Percentiles rank a stretch among this genome's conserved stretches.
Conservation (phyloP, 2,113 vertebrate genomes). For the Labeo catla region DNA sequence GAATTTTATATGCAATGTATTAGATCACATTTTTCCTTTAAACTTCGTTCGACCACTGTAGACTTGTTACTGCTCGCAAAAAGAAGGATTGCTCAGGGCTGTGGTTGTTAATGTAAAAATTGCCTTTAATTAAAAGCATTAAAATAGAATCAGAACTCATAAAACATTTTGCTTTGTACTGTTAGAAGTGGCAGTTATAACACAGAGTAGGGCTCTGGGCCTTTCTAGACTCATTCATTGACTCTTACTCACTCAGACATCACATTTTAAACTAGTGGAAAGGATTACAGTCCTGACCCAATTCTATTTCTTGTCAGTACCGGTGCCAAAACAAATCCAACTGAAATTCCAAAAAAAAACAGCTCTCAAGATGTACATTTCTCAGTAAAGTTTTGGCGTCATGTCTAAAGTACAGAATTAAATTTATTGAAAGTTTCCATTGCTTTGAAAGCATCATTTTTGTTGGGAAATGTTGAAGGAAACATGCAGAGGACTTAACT, state of each 20-base stretch:
- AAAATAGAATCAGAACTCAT: conserved; percentile 47
- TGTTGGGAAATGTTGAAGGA: background rate
- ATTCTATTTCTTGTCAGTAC: background rate
- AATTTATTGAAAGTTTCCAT: conserved; percentile 19
- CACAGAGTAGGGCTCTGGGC: background rate
- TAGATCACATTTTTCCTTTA: conserved; percentile 44
- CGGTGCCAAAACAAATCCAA: background rate
- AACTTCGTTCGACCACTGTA: conserved; percentile 58
- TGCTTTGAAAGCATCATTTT: conserved; percentile 21
- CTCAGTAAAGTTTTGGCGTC: background rate
- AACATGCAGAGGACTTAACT: background rate
- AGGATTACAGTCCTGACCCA: background rate
- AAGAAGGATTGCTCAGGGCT: conserved; percentile 50
- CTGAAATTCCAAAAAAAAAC: background rate
- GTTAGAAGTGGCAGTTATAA: conserved; percentile 16
- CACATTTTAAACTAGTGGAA: conserved; percentile 5
- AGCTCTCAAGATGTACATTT: conserved; percentile 1
- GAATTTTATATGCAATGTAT: background rate
- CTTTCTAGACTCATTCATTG: conserved; percentile 18
- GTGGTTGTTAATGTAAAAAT: conserved; percentile 57
- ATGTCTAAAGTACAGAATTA: background rate
- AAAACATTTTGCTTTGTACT: conserved; percentile 54
- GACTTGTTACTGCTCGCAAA: conserved; percentile 44
- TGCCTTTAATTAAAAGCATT: conserved; percentile 67
- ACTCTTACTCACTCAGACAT: background rate